Base-by-base conservation (phyloP, 92 coral and sea anemone species). In the Porites rus region DNA sequence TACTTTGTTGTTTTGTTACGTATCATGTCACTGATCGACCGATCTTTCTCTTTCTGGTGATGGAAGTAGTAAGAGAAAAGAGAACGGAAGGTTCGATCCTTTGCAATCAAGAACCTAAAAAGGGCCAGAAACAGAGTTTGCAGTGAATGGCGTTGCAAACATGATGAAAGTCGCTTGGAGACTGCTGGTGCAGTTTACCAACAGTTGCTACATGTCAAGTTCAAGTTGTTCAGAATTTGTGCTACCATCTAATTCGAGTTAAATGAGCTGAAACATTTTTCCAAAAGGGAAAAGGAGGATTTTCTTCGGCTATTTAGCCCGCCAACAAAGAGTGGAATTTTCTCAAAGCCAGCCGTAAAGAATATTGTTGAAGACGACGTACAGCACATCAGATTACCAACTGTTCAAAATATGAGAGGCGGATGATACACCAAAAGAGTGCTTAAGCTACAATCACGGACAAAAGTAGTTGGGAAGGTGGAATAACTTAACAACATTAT, bases 341-440 rank as follows among this genome's bases (percentile, higher is more conserved):
- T 87, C n/a, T 80, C 85, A 12, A 73, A 81, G 54, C 21, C 70
- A 1, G 86, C 38, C n/a, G 81, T 80, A 19, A 65, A 63, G 38
- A 65, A 65, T 8, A 64, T 38, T 19, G 60, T 78, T 50, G 19
- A 22, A 66, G 16, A 76, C 67, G 74, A 28, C 8, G 25, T n/a
- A 65, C 18, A 6, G 10, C 66, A 12, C 22, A 62, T 1, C 89
- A 77, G 68, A 51, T 85, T 14, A n/a, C 77, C 1, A 85, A 66
- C 63, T 65, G 89, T 9, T n/a, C 78, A 7, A 86, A 86, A 53
- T 86, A 86, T 68, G 77, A 86, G 53, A 38, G 71, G 13, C 64
- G 46, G 79, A 4, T 75, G 10, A 74, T 24, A 1, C 0, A 74
- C 7, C 0, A 46, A 67, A 67, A 4, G 72, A 12, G 31, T 24